phyloP scores from a whole-genome alignment of 2,888 invertebrate genomes.

The Dynastes hyllus region DNA sequence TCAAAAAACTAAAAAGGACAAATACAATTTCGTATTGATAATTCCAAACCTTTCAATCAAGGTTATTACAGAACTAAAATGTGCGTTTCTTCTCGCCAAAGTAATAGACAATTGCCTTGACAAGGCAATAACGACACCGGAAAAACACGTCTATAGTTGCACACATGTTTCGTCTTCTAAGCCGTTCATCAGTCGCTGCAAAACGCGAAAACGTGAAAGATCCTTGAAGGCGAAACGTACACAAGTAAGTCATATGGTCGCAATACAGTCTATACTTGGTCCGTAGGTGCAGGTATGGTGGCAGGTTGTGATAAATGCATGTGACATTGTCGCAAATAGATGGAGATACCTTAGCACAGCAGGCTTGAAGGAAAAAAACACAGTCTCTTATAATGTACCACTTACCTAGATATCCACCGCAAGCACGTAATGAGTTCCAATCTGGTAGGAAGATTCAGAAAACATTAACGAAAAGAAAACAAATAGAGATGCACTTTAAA shows the following conservation, averaged over 20 bases:
- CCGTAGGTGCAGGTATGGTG: neutral
- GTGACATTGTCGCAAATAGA: slow-evolving; percentile 33
- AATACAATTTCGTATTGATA: too few species aligned
- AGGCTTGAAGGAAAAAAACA: slow-evolving; percentile 10
- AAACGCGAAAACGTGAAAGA: slow-evolving; percentile 11
- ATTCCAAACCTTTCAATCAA: too few species aligned
- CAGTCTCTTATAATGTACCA: slow-evolving; percentile 54
- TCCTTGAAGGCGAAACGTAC: slow-evolving; percentile 29
- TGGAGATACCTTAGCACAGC: slow-evolving; percentile 23
- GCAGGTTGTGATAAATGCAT: neutral
- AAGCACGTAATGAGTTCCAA: slow-evolving; percentile 41
- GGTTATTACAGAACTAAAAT: too few species aligned
- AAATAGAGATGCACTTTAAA: slow-evolving; percentile 16
- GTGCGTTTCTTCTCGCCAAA: too few species aligned
- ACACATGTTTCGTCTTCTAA: slow-evolving; percentile 17
- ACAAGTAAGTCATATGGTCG: slow-evolving; percentile 27
- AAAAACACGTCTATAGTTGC: slow-evolving; percentile 29
- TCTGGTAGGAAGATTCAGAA: slow-evolving; percentile 17
- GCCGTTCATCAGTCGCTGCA: neutral
- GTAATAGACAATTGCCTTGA: too few species aligned
- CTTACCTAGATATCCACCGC: slow-evolving; percentile 56
- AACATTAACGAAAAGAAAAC: slow-evolving; percentile 17
- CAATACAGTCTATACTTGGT: neutral
- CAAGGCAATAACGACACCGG: slow-evolving; percentile 4
- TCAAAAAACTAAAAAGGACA: too few species aligned